phyloP scores from a whole-genome alignment of 2,888 invertebrate species.

The Tipula lateralis region DNA sequence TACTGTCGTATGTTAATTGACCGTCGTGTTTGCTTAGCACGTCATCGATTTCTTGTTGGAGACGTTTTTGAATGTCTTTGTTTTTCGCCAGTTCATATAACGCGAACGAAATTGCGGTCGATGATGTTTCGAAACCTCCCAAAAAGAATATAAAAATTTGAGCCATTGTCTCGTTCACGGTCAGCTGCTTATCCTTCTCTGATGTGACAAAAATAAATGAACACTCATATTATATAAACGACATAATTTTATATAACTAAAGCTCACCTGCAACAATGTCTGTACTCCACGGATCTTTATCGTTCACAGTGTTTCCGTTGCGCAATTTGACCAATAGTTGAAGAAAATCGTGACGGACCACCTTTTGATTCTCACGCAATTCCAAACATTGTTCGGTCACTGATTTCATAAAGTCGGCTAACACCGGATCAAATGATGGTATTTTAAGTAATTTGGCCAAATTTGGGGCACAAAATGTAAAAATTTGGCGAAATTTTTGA shows the following conservation, averaged over 20 bases:
- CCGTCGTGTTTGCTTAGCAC: not conserved
- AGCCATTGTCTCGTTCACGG: not conserved
- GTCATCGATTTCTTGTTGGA: not conserved
- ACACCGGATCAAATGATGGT: not conserved
- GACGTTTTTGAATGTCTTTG: not conserved
- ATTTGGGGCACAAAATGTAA: not conserved
- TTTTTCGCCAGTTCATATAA: not conserved
- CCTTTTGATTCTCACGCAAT: not conserved
- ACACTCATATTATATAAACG: not conserved
- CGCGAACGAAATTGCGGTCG: not conserved
- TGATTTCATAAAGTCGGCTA: not conserved
- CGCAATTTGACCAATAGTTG: not conserved
- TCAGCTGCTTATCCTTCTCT: not conserved
- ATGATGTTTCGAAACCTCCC: conserved; percentile 24
- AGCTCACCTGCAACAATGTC: not conserved
- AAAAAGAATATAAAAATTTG: conserved; percentile 12
- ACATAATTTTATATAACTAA: not conserved
- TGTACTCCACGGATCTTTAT: not conserved
- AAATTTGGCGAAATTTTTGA: not conserved
- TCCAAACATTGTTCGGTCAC: not conserved
- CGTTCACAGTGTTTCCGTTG: not conserved
- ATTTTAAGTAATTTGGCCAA: not conserved
- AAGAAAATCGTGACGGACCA: not conserved
- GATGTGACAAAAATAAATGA: too few relatives aligned
- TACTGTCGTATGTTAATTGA: not conserved